Percentiles rank a stretch among this genome's conserved stretches.
These are phyloP conservation scores for Lepidurus arcticus DNA, from an alignment of 1,140 invertebrate genomes.

Conservation along the genomic window DNA sequence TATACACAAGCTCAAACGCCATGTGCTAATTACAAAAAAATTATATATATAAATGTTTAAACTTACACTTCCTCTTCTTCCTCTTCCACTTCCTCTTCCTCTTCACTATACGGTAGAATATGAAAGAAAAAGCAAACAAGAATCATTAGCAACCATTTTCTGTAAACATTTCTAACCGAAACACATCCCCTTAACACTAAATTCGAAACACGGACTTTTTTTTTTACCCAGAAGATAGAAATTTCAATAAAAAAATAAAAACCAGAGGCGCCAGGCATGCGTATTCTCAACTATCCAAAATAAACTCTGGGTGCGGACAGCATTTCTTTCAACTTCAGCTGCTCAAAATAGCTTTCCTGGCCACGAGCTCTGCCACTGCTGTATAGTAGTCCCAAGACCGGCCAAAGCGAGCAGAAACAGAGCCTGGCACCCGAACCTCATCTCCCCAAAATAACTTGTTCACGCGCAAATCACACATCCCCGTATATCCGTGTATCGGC, in stretches of 20 bases:
- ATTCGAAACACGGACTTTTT: not conserved
- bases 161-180: not conserved
- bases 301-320: not conserved
- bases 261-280: not conserved
- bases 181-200: not conserved
- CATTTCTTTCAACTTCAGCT: not conserved
- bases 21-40: not conserved
- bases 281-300: not conserved
- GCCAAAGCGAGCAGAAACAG: not conserved
- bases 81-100: conserved; percentile 39
- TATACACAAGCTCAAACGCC: not conserved
- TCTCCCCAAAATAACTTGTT: conserved; percentile 14
- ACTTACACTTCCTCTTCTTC: conserved; percentile 39
- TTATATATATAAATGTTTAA: not conserved
- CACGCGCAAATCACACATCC: not conserved
- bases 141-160: not conserved
- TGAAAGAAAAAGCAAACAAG: conserved; percentile 26
- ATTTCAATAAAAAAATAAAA: conserved; percentile 3
- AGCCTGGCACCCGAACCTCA: not conserved
- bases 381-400: not conserved
- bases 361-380: not conserved
- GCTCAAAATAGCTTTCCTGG: not conserved
- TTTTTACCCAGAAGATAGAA: not conserved
- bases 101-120: conserved; percentile 32
- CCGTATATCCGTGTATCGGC: too few relatives aligned